Percentiles rank a stretch among this genome's conserved stretches.
phyloP scores from a whole-genome alignment of 2,888 invertebrate species.

The Oxycera nigricornis region DNA sequence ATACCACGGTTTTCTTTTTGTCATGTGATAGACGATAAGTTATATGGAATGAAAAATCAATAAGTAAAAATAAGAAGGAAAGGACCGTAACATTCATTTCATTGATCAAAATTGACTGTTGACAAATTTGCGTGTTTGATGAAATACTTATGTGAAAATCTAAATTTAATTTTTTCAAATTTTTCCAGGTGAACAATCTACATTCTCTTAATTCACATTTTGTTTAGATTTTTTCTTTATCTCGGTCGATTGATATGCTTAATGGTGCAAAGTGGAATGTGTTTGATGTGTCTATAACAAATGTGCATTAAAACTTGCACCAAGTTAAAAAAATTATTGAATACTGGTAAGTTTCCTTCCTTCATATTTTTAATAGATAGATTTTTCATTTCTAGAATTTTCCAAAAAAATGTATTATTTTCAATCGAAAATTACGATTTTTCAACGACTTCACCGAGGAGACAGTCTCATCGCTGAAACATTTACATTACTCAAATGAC shows the following conservation, averaged over 20 bases:
- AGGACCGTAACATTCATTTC: slow-evolving; percentile 42
- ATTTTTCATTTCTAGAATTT: slow-evolving; percentile 42
- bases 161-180: background rate
- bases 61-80: slow-evolving; percentile 47
- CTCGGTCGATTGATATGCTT: slow-evolving; percentile 53
- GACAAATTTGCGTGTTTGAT: background rate
- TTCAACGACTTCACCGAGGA: too few species aligned
- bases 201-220: slow-evolving; percentile 47
- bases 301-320: background rate
- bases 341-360: slow-evolving; percentile 43
- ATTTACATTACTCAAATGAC: background rate
- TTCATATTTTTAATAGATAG: slow-evolving; percentile 45
- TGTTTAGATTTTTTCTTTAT: slow-evolving; percentile 63
- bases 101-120: slow-evolving; percentile 34
- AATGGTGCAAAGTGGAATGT: background rate
- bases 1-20: slow-evolving; percentile 53
- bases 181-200: background rate
- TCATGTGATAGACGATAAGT: slow-evolving; percentile 40
- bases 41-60: slow-evolving; percentile 46
- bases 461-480: too few species aligned
- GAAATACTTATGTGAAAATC: background rate
- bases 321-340: background rate
- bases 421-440: too few species aligned
- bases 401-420: background rate
- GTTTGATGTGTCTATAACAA: background rate